These are phyloP conservation scores for Lamellibrachia satsuma DNA, from an alignment of 2,888 invertebrate genomes.

Conservation along the genomic window DNA sequence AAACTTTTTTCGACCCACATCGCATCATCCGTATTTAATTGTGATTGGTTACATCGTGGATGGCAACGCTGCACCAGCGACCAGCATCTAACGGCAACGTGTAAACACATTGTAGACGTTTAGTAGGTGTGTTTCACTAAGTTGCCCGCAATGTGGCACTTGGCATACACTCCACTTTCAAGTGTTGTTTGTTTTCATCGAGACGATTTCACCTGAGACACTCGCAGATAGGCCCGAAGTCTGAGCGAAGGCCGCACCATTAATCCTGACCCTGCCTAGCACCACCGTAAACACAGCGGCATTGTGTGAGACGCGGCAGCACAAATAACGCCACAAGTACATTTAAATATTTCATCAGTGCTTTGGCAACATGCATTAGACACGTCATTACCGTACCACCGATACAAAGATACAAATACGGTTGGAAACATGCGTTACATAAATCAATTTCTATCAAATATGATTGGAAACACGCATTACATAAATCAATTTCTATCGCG, in stretches of 20 bases:
- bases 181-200: neutral
- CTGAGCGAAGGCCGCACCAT: neutral
- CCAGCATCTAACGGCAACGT: neutral
- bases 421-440: neutral
- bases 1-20: neutral
- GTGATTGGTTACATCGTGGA: neutral
- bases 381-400: neutral
- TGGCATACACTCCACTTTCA: neutral
- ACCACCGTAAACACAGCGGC: neutral
- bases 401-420: neutral
- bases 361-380: conserved; percentile 4
- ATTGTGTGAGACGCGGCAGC: neutral
- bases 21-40: neutral
- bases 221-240: neutral
- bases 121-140: neutral
- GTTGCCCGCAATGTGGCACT: neutral
- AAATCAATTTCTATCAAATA: neutral
- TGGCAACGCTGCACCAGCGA: neutral
- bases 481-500: neutral
- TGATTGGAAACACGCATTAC: neutral
- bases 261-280: neutral
- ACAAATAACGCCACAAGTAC: neutral
- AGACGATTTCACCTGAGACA: neutral
- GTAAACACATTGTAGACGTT: neutral
- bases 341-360: conserved; percentile 11